These are phyloP conservation scores for Pterois miles DNA, from an alignment of 2,797 vertebrate genomes.

Conservation along the genomic window DNA sequence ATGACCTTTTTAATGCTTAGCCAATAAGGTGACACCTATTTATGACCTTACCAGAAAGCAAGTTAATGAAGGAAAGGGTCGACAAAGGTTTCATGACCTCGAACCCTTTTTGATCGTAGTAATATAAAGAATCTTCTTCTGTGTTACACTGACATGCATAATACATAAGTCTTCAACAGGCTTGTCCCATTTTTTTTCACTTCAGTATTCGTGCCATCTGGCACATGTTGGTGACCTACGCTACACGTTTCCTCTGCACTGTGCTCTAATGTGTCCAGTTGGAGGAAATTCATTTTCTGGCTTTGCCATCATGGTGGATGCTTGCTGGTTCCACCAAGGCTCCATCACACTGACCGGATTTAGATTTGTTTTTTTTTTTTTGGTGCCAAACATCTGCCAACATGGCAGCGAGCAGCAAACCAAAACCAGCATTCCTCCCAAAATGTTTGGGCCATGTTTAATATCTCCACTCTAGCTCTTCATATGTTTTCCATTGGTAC, in stretches of 20 bases:
- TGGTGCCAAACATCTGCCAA: conserved; percentile 40
- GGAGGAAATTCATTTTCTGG: neutral
- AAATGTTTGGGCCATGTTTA: conserved; percentile 6
- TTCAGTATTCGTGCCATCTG: neutral
- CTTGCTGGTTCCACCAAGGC: neutral
- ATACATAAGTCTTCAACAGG: neutral
- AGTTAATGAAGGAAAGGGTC: neutral
- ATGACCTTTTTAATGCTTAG: neutral
- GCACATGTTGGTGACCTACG: neutral
- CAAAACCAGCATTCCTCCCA: conserved; percentile 5
- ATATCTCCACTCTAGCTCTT: conserved; percentile 5
- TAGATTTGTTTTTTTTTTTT: neutral
- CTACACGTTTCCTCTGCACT: neutral
- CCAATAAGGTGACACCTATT: neutral
- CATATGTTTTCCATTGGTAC: neutral
- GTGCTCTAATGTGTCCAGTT: neutral
- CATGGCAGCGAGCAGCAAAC: conserved; percentile 25
- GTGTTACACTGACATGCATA: neutral
- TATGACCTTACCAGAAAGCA: neutral
- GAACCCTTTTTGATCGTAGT: neutral
- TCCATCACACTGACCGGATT: neutral
- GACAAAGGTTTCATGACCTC: neutral
- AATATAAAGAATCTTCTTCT: neutral
- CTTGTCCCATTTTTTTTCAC: neutral
- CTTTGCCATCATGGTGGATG: neutral